Conservation (phyloP, 2,797 vertebrate species). For the Amblyraja radiata region DNA sequence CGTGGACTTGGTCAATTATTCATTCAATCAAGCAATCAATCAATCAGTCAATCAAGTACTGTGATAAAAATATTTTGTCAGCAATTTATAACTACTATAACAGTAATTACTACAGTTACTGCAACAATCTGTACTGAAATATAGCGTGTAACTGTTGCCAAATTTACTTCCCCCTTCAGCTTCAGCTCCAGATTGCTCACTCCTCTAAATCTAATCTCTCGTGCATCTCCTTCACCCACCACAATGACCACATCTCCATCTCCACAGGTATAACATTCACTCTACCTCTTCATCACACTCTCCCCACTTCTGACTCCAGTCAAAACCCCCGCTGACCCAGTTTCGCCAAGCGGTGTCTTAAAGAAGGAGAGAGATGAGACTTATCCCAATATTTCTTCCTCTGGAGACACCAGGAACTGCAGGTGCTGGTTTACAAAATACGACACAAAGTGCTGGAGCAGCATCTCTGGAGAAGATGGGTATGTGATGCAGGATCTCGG, state of each 20-base stretch:
- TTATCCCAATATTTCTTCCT: neutral
- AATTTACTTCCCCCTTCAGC: neutral
- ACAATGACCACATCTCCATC: neutral
- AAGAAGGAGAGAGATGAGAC: neutral
- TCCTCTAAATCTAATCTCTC: neutral
- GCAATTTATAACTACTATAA: neutral
- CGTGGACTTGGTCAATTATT: too few relatives aligned
- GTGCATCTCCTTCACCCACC: neutral
- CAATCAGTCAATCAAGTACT: neutral
- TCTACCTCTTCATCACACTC: neutral
- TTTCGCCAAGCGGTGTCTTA: neutral
- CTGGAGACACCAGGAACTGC: too few relatives aligned
- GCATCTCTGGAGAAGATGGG: too few relatives aligned
- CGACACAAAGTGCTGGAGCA: too few relatives aligned
- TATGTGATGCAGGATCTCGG: too few relatives aligned
- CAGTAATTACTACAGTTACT: neutral
- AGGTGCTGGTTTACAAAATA: too few relatives aligned
- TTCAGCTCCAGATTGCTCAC: neutral
- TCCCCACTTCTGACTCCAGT: too few relatives aligned
- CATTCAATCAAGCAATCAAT: too few relatives aligned
- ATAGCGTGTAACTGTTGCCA: neutral
- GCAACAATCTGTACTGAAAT: neutral
- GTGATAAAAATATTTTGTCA: neutral
- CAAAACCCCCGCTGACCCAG: neutral
- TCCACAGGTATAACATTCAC: neutral